A percentile compares a stretch with the other conserved stretches of the same genome.
Evolutionary conservation across 2,113 vertebrate genomes (phyloP).

Genomic region (Spermophilus dauricus): DNA sequence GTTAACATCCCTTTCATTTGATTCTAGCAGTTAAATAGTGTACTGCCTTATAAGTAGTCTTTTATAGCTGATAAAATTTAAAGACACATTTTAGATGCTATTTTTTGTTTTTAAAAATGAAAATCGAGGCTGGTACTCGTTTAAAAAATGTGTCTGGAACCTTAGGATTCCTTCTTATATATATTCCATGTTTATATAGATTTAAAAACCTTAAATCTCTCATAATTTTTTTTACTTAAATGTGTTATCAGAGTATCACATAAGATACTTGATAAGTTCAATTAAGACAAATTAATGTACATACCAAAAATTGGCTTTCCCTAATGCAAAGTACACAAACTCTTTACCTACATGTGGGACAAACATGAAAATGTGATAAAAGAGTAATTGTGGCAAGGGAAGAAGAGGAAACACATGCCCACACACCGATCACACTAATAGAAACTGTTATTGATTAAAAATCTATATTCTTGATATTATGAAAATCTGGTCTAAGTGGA

Average conservation of each 20-base stretch:
- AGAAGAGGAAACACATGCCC: neutral
- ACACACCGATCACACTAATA: neutral
- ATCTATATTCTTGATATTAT: neutral
- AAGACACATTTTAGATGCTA: neutral
- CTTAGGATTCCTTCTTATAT: neutral
- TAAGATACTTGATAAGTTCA: conserved; percentile 59
- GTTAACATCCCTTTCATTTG: neutral
- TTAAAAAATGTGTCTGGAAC: conserved; percentile 26
- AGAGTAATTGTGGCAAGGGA: neutral
- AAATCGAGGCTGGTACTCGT: neutral
- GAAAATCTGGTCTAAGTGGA: conserved; percentile 24
- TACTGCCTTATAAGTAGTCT: conserved; percentile 21
- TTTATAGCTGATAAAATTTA: conserved; percentile 45
- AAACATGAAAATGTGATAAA: conserved; percentile 15
- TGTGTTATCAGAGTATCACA: conserved; percentile 11
- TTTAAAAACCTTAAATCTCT: conserved; percentile 39
- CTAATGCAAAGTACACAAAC: neutral
- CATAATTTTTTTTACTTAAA: conserved; percentile 17
- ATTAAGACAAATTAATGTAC: neutral
- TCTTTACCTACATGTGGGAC: neutral
- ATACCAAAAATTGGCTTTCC: neutral
- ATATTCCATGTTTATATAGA: neutral
- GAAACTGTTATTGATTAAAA: neutral
- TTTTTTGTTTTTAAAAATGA: conserved; percentile 26
- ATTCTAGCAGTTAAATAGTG: neutral